These are phyloP conservation scores for Phylloscopus whistleri DNA, from an alignment of 2,113 vertebrate genomes.

Conservation along the genomic window DNA sequence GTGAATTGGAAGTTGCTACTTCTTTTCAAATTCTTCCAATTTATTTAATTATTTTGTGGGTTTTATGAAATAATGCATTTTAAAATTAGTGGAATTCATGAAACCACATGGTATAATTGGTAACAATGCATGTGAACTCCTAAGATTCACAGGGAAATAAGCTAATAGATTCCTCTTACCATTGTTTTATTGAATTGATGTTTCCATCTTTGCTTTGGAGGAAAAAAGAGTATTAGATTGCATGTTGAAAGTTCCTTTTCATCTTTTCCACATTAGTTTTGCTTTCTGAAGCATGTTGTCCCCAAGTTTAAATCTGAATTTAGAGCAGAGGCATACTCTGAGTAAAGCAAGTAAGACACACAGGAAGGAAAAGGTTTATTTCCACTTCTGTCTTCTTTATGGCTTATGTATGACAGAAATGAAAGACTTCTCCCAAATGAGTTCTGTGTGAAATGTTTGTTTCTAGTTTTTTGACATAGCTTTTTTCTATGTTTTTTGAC, in stretches of 20 bases:
- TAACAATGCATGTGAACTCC: neutral
- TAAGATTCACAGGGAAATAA: neutral
- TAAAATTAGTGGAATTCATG: neutral
- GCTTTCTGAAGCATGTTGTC: neutral
- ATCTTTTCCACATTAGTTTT: neutral
- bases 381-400: neutral
- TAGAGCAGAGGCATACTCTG: neutral
- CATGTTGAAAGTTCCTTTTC: neutral
- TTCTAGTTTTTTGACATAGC: neutral
- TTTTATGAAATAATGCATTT: neutral
- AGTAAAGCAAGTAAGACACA: neutral
- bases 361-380: neutral
- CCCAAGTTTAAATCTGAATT: neutral
- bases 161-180: neutral
- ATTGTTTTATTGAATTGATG: neutral
- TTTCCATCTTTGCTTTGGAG: neutral
- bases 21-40: neutral
- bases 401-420: neutral
- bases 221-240: neutral
- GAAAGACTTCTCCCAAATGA: neutral
- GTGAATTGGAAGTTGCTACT: neutral
- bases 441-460: neutral
- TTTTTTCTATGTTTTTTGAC: neutral
- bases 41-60: neutral
- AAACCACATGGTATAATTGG: neutral